Percentiles rank a stretch among this genome's conserved stretches.
Evolutionary conservation across 2,888 invertebrate genomes (phyloP).

Genomic region (Phaedon cochleariae): DNA sequence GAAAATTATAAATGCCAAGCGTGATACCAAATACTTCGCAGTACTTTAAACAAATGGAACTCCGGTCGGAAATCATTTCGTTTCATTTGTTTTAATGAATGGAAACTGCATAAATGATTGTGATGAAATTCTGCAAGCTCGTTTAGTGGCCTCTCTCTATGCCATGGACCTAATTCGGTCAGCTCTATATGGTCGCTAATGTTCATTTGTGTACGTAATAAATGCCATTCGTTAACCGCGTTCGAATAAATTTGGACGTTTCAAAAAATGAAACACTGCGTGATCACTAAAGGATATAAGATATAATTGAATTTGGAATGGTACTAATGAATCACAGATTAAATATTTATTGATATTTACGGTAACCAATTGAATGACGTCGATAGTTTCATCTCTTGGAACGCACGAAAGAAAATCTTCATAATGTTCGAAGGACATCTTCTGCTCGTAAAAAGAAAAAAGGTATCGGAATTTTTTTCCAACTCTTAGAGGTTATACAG

Average conservation of each 20-base stretch:
- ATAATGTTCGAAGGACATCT: no score
- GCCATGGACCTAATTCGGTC: constrained; percentile 3
- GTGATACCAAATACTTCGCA: background rate
- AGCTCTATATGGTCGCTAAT: constrained; percentile 7
- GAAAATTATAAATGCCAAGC: no score
- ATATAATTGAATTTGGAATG: background rate
- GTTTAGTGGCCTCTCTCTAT: background rate
- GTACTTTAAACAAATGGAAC: background rate
- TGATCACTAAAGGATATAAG: background rate
- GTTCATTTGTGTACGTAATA: constrained; percentile 10
- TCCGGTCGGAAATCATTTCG: background rate
- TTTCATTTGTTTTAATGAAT: background rate
- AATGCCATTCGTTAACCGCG: constrained; percentile 6
- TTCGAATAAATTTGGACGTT: constrained; percentile 2
- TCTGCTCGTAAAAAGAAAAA: no score
- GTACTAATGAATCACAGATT: no score
- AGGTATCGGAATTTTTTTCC: no score
- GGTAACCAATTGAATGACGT: no score
- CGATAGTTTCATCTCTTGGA: no score
- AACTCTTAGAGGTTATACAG: no score
- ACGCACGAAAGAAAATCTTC: no score
- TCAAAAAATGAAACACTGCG: background rate
- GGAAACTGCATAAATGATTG: background rate
- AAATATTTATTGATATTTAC: no score
- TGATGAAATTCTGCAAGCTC: background rate